Base-by-base conservation (phyloP, 1,140 invertebrate species). In the Caenorhabditis tropicalis region DNA sequence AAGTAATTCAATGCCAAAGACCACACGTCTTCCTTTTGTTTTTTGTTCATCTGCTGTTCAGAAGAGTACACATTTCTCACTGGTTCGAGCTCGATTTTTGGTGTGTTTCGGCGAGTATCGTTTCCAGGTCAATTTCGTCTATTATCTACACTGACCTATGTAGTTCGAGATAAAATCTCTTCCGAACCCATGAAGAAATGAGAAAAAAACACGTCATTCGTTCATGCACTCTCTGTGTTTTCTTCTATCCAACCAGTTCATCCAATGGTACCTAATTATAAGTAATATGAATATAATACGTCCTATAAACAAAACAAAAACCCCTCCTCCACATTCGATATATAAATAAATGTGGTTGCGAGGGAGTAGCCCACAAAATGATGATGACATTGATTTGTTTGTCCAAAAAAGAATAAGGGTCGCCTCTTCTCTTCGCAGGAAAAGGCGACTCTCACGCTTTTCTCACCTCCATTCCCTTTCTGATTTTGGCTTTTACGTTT, bases 381-480 rank as follows among this genome's bases (percentile, higher is more conserved):
- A 43, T 74, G 65, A 74, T 74, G 65, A 74, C 65, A 74, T 46
- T 74, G 65, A 43, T 74, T 56, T 74, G 65, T 74, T 43, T 39
- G 36, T 43, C 33, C 65, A 46, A 43, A 74, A 74, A 74, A 19
- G 58, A 65, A 56, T 9, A 56, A 27, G 24, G 24, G 24, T 24
- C 21, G 53, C 21, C 53, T 19, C 21, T n/a, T 46, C 43, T 46
- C 43, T n/a, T 51, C n/a, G 15, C 49, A 27, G 53, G 24, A 56
- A 56, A 56, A 12, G 58, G 9, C 12, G 15, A 10, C 31, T 24
- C 29, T 36, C 6, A 27, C 53, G 21, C 31, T 65, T 65, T 65
- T 65, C 29, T 36, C 29, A 65, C 58, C 31, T 65, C 36, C n/a
- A n/a, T 36, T 56, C 21, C 7, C 12, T 56, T 56, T 56, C 4